Conservation (phyloP, 2,113 vertebrate genomes). For the Semnornis frantzii region DNA sequence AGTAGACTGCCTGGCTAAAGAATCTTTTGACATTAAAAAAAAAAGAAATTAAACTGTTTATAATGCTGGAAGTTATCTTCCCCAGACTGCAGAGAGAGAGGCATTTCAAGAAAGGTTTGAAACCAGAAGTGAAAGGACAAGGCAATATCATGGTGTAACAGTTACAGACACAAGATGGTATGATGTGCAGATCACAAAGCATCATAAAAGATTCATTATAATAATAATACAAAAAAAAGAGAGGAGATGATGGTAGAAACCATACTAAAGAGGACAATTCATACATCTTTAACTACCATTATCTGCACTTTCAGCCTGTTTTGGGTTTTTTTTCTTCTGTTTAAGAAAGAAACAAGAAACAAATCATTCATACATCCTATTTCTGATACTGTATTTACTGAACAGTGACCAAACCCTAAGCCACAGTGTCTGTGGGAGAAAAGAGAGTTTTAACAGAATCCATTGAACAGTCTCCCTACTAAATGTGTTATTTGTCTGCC, state of each 20-base stretch:
- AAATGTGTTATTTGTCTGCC: neutral
- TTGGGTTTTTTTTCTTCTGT: neutral
- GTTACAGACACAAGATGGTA: neutral
- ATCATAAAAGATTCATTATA: neutral
- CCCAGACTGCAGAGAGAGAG: neutral
- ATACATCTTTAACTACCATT: neutral
- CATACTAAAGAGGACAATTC: neutral
- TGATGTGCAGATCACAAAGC: neutral
- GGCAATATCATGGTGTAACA: neutral
- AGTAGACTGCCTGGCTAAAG: neutral
- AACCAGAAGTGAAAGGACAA: neutral
- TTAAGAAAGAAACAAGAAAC: neutral
- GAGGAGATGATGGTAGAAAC: neutral
- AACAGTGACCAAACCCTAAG: neutral
- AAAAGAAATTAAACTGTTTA: neutral
- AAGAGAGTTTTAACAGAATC: neutral
- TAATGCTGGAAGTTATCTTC: neutral
- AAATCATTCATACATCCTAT: neutral
- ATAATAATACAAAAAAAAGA: neutral
- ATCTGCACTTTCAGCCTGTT: neutral
- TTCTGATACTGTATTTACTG: neutral
- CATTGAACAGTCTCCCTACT: neutral
- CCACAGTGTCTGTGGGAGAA: neutral
- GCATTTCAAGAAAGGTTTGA: neutral
- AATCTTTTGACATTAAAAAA: neutral